Percentiles rank a stretch among this genome's conserved stretches.
These are phyloP conservation scores for Zygothrica quintamaculata DNA, from an alignment of 2,888 invertebrate species.

Conservation along the genomic window DNA sequence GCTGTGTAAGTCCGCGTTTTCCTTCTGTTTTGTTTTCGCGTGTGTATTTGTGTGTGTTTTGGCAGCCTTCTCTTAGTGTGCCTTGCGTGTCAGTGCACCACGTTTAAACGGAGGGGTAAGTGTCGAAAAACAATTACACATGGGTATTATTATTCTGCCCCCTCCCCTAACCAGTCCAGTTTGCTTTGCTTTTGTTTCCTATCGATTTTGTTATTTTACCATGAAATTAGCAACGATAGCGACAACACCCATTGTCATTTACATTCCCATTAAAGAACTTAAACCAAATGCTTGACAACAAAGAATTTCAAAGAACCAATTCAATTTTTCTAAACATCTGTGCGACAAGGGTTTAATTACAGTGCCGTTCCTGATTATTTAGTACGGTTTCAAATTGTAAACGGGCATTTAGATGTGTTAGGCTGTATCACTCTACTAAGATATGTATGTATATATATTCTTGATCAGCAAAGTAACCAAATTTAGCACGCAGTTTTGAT, in stretches of 20 bases:
- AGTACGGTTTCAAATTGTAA: slow-evolving; percentile 1
- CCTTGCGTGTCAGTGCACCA: too few species aligned
- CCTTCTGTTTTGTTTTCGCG: slow-evolving; percentile 4
- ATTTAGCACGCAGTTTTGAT: too few species aligned
- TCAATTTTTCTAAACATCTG: slow-evolving; percentile 55
- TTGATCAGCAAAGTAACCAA: too few species aligned
- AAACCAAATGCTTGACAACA: too few species aligned
- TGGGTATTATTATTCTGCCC: slow-evolving; percentile 5
- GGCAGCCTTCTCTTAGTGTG: too few species aligned
- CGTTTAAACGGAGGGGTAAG: slow-evolving; percentile 39
- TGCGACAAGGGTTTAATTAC: slow-evolving; percentile 27
- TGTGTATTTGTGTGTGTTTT: slow-evolving; percentile 6
- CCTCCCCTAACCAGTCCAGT: not conserved
- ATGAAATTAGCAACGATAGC: slow-evolving; percentile 42
- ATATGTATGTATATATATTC: not conserved
- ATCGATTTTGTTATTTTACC: slow-evolving; percentile 61
- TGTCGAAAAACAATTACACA: slow-evolving; percentile 2
- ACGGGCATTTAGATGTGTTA: too few species aligned
- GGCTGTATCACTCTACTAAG: too few species aligned
- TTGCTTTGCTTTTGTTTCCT: slow-evolving; percentile 3
- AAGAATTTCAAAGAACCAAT: slow-evolving; percentile 45
- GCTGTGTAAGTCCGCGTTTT: slow-evolving; percentile 8
- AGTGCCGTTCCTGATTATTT: slow-evolving; percentile 26
- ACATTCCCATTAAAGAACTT: slow-evolving; percentile 37
- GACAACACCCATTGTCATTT: slow-evolving; percentile 6